phyloP scores from a whole-genome alignment of 2,888 invertebrate genomes.

The Yponomeuta plumbellus region DNA sequence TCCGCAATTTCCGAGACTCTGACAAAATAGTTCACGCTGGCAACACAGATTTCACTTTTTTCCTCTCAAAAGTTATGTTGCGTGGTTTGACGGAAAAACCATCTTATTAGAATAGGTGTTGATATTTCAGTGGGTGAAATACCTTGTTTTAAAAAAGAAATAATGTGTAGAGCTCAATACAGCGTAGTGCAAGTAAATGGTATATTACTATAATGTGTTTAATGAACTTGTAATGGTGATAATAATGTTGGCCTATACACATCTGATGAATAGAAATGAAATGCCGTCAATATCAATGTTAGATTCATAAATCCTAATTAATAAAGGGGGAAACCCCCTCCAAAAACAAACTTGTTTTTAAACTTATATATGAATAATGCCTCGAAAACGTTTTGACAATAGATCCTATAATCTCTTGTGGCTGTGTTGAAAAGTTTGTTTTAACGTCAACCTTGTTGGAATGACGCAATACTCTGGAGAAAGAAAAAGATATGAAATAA shows the following conservation, averaged over 20 bases:
- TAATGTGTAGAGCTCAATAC: conserved; percentile 55
- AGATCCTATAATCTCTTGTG: too few relatives aligned
- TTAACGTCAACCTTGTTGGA: too few relatives aligned
- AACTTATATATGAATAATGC: too few relatives aligned
- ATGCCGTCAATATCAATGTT: neutral
- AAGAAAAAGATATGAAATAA: too few relatives aligned
- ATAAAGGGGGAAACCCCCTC: too few relatives aligned
- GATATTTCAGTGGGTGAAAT: conserved; percentile 45
- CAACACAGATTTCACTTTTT: conserved; percentile 41
- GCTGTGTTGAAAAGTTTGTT: too few relatives aligned
- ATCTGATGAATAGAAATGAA: neutral
- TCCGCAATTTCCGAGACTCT: conserved; percentile 26
- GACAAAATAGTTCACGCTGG: conserved; percentile 31
- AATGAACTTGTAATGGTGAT: conserved; percentile 12
- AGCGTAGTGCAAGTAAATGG: conserved; percentile 11
- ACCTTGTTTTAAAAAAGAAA: conserved; percentile 53
- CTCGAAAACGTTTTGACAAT: too few relatives aligned
- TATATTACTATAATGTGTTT: neutral
- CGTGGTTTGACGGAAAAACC: conserved; percentile 37
- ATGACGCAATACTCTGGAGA: too few relatives aligned
- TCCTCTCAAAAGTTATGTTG: conserved; percentile 34
- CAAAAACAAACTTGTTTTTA: too few relatives aligned
- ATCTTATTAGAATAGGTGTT: conserved; percentile 42
- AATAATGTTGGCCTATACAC: conserved; percentile 14
- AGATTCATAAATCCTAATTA: neutral